These are phyloP conservation scores for Cryptoprocta ferox DNA, from an alignment of 2,797 vertebrate species.

Conservation along the genomic window DNA sequence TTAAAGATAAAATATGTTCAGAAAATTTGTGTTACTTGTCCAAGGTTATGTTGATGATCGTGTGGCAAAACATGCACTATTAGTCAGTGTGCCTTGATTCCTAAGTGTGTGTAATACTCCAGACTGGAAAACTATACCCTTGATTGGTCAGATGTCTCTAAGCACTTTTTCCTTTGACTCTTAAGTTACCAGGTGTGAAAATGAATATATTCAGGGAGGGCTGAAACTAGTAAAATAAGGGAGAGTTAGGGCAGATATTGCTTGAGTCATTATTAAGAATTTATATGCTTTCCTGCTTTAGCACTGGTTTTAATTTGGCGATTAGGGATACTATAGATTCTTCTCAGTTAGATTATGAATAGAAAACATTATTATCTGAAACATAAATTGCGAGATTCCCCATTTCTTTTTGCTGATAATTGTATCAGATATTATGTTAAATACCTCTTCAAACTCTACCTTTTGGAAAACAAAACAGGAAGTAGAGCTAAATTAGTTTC, in stretches of 20 bases:
- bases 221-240: neutral
- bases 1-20: neutral
- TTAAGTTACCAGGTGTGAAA: neutral
- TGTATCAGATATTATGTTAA: neutral
- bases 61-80: neutral
- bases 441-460: neutral
- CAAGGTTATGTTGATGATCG: neutral
- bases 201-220: neutral
- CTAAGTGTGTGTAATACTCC: neutral
- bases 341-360: neutral
- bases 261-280: neutral
- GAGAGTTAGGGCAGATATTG: neutral
- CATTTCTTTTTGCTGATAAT: neutral
- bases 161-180: neutral
- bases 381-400: neutral
- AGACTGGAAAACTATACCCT: neutral
- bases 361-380: neutral
- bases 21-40: neutral
- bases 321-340: neutral
- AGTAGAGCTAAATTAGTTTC: neutral
- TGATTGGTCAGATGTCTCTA: neutral
- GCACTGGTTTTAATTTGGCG: neutral
- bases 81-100: neutral
- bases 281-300: neutral
- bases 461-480: neutral